phyloP scores from a whole-genome alignment of 2,888 invertebrate species.

The Ophion ventricosus region DNA sequence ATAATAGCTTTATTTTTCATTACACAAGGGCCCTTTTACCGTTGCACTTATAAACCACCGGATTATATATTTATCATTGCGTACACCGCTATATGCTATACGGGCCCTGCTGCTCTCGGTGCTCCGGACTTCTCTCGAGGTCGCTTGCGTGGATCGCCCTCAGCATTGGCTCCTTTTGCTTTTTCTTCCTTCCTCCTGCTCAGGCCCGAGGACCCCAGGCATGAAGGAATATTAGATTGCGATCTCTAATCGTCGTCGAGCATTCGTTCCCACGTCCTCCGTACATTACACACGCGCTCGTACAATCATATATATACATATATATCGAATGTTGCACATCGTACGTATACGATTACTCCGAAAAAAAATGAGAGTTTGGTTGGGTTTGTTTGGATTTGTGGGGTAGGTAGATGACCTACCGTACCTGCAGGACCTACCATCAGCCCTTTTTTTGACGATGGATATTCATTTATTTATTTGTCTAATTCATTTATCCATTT shows the following conservation, averaged over 20 bases:
- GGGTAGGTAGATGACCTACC: too few relatives aligned
- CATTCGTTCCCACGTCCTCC: constrained; percentile 63
- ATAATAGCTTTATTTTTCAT: not conserved
- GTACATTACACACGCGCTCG: not conserved
- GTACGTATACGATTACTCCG: not conserved
- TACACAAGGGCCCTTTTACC: constrained; percentile 54
- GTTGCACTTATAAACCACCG: constrained; percentile 64
- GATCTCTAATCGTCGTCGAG: constrained; percentile 64
- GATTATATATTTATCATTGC: constrained; percentile 58
- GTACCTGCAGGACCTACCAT: too few relatives aligned
- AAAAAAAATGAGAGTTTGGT: too few relatives aligned
- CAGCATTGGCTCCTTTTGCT: constrained; percentile 32
- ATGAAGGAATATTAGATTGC: constrained; percentile 49
- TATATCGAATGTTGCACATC: not conserved
- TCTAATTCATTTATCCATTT: too few relatives aligned
- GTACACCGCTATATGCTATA: not conserved
- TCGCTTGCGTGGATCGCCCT: not conserved
- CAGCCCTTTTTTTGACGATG: too few relatives aligned
- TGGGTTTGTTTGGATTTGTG: too few relatives aligned
- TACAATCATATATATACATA: not conserved
- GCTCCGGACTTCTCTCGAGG: constrained; percentile 22
- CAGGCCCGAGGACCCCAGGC: not conserved
- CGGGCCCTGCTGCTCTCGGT: constrained; percentile 22
- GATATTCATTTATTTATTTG: too few relatives aligned
- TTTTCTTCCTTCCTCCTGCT: constrained; percentile 42